Conservation (phyloP, 1,140 invertebrate genomes). For the Zaprionus nigranus region DNA sequence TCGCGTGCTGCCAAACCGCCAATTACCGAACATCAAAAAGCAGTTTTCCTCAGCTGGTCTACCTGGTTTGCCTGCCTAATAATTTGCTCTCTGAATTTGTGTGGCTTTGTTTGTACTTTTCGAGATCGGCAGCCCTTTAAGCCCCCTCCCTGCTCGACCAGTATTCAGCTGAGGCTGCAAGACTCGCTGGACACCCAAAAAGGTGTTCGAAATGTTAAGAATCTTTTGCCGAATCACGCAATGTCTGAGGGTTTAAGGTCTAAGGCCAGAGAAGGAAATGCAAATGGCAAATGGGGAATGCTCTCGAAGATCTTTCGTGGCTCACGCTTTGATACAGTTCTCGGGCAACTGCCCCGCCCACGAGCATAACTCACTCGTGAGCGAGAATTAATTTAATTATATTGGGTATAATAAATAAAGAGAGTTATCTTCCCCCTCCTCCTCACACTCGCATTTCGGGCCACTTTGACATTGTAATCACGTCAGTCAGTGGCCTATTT, state of each 20-base stretch:
- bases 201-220: slow-evolving; percentile 72
- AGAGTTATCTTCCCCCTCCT: slow-evolving; percentile 39
- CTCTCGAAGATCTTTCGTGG: slow-evolving; percentile 58
- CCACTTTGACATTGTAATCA: slow-evolving; percentile 73
- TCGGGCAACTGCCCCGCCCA: slow-evolving; percentile 54
- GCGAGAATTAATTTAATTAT: slow-evolving; percentile 77
- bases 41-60: slow-evolving; percentile 67
- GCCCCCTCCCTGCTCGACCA: background rate
- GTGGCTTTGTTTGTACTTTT: slow-evolving; percentile 75
- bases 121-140: slow-evolving; percentile 28
- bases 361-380: slow-evolving; percentile 13
- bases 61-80: slow-evolving; percentile 65
- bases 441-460: background rate
- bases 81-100: slow-evolving; percentile 77
- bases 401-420: slow-evolving; percentile 73
- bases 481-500: slow-evolving; percentile 66
- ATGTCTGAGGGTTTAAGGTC: slow-evolving; percentile 37
- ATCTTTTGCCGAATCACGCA: slow-evolving; percentile 74
- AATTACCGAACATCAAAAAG: slow-evolving; percentile 82
- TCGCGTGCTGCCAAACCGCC: slow-evolving; percentile 82
- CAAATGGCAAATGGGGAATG: slow-evolving; percentile 65
- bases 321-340: slow-evolving; percentile 70
- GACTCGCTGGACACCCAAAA: slow-evolving; percentile 57
- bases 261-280: slow-evolving; percentile 48
- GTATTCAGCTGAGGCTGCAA: background rate